Conservation (phyloP, 1,140 invertebrate species). For the Aethina tumida region DNA sequence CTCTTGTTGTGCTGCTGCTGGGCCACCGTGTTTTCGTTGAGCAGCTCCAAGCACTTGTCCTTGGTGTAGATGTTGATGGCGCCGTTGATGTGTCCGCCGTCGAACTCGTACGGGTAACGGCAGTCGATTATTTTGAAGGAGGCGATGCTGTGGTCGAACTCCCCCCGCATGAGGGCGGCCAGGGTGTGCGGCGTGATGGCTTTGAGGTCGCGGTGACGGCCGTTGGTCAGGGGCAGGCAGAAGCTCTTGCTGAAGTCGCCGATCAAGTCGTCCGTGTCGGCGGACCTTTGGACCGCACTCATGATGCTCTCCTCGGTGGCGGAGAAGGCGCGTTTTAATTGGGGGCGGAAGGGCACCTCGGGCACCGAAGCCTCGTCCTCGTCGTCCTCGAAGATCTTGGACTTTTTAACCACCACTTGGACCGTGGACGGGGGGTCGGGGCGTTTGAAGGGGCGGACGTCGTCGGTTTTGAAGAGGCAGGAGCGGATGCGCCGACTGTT, state of each 20-base stretch:
- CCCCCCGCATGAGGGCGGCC: conserved; percentile 55
- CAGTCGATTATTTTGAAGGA: conserved; percentile 66
- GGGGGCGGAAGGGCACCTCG: conserved; percentile 11
- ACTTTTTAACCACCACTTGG: conserved; percentile 41
- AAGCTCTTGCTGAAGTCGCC: conserved; percentile 74
- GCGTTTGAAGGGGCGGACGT: conserved; percentile 44
- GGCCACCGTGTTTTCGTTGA: conserved; percentile 38
- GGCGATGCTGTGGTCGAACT: conserved; percentile 49
- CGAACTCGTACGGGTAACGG: conserved; percentile 93
- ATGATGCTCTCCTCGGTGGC: conserved; percentile 50
- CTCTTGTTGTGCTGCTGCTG: conserved; percentile 40
- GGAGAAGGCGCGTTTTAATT: conserved; percentile 43
- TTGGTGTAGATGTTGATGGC: conserved; percentile 77
- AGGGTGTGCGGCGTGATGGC: conserved; percentile 70
- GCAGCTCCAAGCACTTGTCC: conserved; percentile 55
- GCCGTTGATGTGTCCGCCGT: conserved; percentile 88
- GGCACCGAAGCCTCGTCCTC: conserved; percentile 9
- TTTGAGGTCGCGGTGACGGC: conserved; percentile 78
- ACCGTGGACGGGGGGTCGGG: conserved; percentile 47
- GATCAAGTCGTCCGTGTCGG: conserved; percentile 61
- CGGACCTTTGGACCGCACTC: conserved; percentile 48
- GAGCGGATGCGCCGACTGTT: conserved; percentile 31
- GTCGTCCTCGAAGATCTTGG: conserved; percentile 31
- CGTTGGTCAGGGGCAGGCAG: conserved; percentile 64
- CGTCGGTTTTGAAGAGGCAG: conserved; percentile 11